Percentiles rank a stretch among this genome's conserved stretches.
phyloP scores from a whole-genome alignment of 64 coral and sea anemone genomes.

The Porites australiensis region DNA sequence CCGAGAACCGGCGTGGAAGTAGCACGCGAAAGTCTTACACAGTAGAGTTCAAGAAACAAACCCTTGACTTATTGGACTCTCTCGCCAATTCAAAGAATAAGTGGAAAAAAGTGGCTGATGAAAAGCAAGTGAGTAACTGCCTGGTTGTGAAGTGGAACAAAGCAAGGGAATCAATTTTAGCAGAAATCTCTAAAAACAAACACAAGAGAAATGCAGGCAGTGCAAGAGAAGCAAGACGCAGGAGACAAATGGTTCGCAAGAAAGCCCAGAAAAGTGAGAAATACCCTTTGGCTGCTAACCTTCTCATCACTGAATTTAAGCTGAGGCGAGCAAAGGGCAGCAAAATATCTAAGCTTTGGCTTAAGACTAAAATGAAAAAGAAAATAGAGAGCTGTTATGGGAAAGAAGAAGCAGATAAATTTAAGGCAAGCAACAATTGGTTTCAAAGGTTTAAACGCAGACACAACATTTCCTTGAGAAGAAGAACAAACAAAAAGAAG shows the following conservation, averaged over 20 bases:
- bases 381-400: conserved; percentile 8
- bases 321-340: conserved; percentile 10
- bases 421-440: too few relatives aligned
- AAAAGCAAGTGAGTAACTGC: too few relatives aligned
- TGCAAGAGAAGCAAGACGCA: conserved; percentile 56
- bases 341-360: background rate
- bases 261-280: conserved; percentile 57
- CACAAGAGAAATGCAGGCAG: conserved; percentile 55
- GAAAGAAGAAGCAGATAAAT: conserved; percentile 10
- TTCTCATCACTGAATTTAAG: background rate
- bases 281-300: conserved; percentile 12
- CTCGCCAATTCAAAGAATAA: conserved; percentile 45
- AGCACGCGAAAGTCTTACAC: background rate
- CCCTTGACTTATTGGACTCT: conserved; percentile 33
- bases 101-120: conserved; percentile 60
- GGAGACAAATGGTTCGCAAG: conserved; percentile 35
- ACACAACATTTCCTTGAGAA: too few relatives aligned
- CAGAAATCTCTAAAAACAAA: conserved; percentile 58
- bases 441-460: conserved; percentile 1
- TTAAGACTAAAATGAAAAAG: background rate
- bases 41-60: too few relatives aligned
- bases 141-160: conserved; percentile 60
- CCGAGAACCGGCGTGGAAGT: conserved; percentile 47
- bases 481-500: too few relatives aligned
- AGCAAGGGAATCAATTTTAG: conserved; percentile 22